A percentile compares a stretch with the other conserved stretches of the same genome.
Conservation (phyloP, 1,140 invertebrate genomes). For the Bombus superbus region DNA sequence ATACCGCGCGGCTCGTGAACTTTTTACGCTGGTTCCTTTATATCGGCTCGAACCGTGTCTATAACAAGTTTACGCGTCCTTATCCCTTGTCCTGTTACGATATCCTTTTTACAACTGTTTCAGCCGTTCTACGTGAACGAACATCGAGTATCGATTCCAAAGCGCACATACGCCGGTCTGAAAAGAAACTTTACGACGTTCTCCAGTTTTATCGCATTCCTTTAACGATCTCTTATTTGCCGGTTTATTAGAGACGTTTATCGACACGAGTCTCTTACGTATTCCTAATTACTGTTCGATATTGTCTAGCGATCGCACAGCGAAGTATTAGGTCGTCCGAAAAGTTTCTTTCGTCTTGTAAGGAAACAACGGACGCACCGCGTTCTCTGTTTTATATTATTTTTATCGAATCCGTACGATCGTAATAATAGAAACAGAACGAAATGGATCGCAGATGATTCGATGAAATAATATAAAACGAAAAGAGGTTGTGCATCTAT, state of each 20-base stretch:
- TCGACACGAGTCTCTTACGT: not conserved
- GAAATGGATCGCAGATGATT: too few relatives aligned
- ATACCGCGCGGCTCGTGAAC: not conserved
- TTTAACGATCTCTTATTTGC: too few relatives aligned
- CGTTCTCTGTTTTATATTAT: too few relatives aligned
- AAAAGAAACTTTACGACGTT: not conserved
- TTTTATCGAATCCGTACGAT: too few relatives aligned
- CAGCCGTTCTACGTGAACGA: not conserved
- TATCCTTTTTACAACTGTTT: slow-evolving; percentile 26
- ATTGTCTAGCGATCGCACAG: too few relatives aligned
- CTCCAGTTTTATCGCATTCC: not conserved
- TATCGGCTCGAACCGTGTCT: not conserved
- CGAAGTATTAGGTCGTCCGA: too few relatives aligned
- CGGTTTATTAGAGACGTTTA: not conserved
- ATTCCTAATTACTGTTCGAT: not conserved
- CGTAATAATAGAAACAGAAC: too few relatives aligned
- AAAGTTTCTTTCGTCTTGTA: too few relatives aligned
- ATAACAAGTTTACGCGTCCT: slow-evolving; percentile 5
- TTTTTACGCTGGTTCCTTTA: not conserved
- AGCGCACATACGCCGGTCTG: too few relatives aligned
- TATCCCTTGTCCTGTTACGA: not conserved
- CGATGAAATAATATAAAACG: too few relatives aligned
- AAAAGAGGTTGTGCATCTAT: too few relatives aligned
- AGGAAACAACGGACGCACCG: too few relatives aligned
- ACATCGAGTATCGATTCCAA: slow-evolving; percentile 12